Evolutionary conservation across 2,888 invertebrate species (phyloP).

Genomic region (Lycocerus yunnanus): DNA sequence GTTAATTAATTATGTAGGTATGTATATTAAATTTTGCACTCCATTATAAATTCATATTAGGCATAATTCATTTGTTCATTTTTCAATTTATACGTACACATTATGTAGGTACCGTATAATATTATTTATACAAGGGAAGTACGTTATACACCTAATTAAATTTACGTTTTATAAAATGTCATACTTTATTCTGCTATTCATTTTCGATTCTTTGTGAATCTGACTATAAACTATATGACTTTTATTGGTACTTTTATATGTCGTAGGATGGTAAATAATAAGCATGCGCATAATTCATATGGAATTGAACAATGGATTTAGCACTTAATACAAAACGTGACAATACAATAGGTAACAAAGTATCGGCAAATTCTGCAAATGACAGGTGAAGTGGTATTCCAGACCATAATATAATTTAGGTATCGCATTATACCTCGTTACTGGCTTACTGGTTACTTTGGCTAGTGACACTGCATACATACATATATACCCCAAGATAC

Average conservation of each 20-base stretch:
- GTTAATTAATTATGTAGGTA: too few species aligned
- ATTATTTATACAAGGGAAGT: too few species aligned
- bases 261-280: background rate
- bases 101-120: too few species aligned
- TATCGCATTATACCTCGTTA: slow-evolving; percentile 26
- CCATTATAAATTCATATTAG: background rate
- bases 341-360: slow-evolving; percentile 41
- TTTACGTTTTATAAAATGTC: background rate
- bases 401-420: slow-evolving; percentile 38
- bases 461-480: slow-evolving; percentile 40
- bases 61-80: too few species aligned
- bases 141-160: background rate
- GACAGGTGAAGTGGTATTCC: slow-evolving; percentile 39
- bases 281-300: slow-evolving; percentile 24
- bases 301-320: slow-evolving; percentile 5
- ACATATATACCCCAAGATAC: slow-evolving; percentile 32
- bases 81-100: too few species aligned
- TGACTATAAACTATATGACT: background rate
- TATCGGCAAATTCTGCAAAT: slow-evolving; percentile 38
- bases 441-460: slow-evolving; percentile 34
- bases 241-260: background rate
- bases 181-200: background rate
- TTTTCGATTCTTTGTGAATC: background rate
- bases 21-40: background rate
- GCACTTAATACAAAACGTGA: slow-evolving; percentile 34